A percentile compares a stretch with the other conserved stretches of the same genome.
These are phyloP conservation scores for Hydrotaea diabolus DNA, from an alignment of 2,888 invertebrate species.

Conservation along the genomic window DNA sequence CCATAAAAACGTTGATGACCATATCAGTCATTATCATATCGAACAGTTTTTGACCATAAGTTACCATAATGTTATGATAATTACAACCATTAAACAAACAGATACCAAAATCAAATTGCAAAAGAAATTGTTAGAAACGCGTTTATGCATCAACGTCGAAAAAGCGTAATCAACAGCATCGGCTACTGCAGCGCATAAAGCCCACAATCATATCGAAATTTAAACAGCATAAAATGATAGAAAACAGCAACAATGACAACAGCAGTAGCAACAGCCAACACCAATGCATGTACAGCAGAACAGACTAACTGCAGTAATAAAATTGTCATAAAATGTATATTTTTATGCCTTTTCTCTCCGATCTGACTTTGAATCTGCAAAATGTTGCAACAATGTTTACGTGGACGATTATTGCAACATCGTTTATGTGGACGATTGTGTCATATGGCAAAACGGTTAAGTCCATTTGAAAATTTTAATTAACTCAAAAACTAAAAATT, in stretches of 20 bases:
- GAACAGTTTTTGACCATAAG: slow-evolving; percentile 43
- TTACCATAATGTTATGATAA: slow-evolving; percentile 50
- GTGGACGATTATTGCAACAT: not conserved
- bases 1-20: not conserved
- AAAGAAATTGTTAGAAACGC: not conserved
- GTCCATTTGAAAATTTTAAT: too few relatives aligned
- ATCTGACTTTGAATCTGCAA: not conserved
- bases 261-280: not conserved
- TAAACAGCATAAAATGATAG: not conserved
- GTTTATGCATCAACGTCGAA: not conserved
- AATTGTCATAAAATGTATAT: slow-evolving; percentile 51
- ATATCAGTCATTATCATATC: slow-evolving; percentile 25
- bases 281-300: not conserved
- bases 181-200: not conserved
- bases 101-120: slow-evolving; percentile 1
- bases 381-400: not conserved
- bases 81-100: slow-evolving; percentile 40
- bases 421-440: too few relatives aligned
- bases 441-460: too few relatives aligned
- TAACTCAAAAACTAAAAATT: too few relatives aligned
- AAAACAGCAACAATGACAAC: slow-evolving; percentile 1
- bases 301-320: slow-evolving; percentile 41
- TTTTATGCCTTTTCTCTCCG: too few relatives aligned
- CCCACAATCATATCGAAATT: slow-evolving; percentile 14
- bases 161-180: not conserved